Conservation (phyloP, 2,113 vertebrate genomes). For the Platichthys flesus region DNA sequence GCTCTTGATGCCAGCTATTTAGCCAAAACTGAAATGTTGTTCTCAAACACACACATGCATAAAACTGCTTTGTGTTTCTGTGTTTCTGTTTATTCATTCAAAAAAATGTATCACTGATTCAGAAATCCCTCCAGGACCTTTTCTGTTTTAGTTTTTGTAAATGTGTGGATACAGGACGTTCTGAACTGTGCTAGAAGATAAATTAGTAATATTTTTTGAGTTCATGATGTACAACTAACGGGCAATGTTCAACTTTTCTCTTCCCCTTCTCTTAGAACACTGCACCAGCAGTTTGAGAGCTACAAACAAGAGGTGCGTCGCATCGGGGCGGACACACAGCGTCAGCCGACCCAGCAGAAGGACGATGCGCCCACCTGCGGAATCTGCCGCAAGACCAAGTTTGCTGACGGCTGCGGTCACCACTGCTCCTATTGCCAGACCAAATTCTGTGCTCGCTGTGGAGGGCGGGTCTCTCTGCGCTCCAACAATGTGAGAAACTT, state of each 20-base stretch:
- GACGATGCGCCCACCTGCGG: constrained; percentile 97
- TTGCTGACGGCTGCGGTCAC: constrained; percentile 97
- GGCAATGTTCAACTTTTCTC: neutral
- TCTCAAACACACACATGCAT: neutral
- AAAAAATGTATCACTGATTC: constrained; percentile 39
- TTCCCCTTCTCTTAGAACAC: constrained; percentile 83
- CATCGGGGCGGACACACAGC: constrained; percentile 94
- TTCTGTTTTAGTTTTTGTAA: neutral
- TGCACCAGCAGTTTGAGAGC: constrained; percentile 99
- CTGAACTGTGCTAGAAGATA: neutral
- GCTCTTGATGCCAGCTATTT: constrained; percentile 58
- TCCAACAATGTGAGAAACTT: constrained; percentile 93
- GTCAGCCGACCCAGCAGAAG: constrained; percentile 94
- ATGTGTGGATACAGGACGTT: too few species aligned
- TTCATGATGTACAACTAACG: constrained; percentile 17
- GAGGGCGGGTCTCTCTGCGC: constrained; percentile 95
- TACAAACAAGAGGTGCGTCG: constrained; percentile 98
- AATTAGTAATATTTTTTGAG: neutral
- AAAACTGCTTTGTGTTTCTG: neutral
- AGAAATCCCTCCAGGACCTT: neutral
- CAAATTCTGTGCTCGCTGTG: constrained; percentile 97
- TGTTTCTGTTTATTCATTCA: constrained; percentile 27
- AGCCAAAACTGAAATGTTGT: constrained; percentile 19
- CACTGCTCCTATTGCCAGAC: constrained; percentile 98
- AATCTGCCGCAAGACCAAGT: constrained; percentile 98